Percentiles rank a stretch among this genome's conserved stretches.
Evolutionary conservation across 2,888 invertebrate species (phyloP).

Genomic region (Habroteleia sp.): DNA sequence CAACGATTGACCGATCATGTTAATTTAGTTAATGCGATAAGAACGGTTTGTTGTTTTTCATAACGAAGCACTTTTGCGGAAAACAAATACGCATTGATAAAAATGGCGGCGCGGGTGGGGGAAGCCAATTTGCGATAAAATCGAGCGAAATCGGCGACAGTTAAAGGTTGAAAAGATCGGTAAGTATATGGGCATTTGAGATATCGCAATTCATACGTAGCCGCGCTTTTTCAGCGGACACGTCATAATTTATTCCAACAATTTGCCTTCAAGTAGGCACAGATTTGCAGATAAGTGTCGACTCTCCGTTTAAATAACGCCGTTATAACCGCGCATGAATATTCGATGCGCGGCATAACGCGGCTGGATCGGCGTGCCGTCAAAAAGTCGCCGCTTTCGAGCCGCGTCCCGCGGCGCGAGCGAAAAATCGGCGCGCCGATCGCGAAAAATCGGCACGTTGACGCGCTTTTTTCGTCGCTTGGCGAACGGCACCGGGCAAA

Average conservation of each 20-base stretch:
- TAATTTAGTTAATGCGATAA: conserved; percentile 8
- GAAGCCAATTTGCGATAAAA: too few relatives aligned
- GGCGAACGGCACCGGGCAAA: conserved; percentile 23
- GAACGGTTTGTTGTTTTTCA: background rate
- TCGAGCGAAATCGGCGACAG: too few relatives aligned
- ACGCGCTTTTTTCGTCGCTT: conserved; percentile 4
- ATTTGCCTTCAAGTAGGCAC: conserved; percentile 68
- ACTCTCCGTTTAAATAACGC: conserved; percentile 48
- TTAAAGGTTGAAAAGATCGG: conserved; percentile 28
- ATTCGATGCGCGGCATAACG: conserved; percentile 44
- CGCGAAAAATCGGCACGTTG: conserved; percentile 16
- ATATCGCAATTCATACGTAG: conserved; percentile 42
- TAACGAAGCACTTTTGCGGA: background rate
- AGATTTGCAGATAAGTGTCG: conserved; percentile 67
- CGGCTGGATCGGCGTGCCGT: conserved; percentile 51
- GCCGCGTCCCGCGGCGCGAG: background rate
- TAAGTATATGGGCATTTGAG: conserved; percentile 12
- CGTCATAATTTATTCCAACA: conserved; percentile 70
- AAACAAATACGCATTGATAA: background rate
- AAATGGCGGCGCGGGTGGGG: too few relatives aligned
- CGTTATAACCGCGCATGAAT: conserved; percentile 41
- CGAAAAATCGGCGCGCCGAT: conserved; percentile 1
- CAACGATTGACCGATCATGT: background rate
- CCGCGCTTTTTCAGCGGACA: conserved; percentile 53
- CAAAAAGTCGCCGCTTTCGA: conserved; percentile 54